A percentile compares a stretch with the other conserved stretches of the same genome.
phyloP scores from a whole-genome alignment of 2,888 invertebrate species.

The Rhyacophila evoluta region DNA sequence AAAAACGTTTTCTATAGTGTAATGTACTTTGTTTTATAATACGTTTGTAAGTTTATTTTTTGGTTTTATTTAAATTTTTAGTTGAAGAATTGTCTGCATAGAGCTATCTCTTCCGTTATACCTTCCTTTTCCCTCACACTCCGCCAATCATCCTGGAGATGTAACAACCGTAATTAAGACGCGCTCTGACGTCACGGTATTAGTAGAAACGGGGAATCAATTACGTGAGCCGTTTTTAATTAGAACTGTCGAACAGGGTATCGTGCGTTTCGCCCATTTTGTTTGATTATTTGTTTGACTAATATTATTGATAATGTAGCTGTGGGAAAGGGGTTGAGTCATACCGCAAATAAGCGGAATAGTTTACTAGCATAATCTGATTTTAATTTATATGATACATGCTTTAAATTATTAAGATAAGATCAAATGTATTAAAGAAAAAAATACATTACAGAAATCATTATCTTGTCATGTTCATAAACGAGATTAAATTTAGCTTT shows the following conservation, averaged over 20 bases:
- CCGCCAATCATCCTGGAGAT: not conserved
- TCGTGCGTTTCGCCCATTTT: not conserved
- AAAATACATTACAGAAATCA: too few species aligned
- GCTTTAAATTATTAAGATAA: too few species aligned
- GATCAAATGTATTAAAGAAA: too few species aligned
- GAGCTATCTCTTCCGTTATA: not conserved
- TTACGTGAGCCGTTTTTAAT: conserved; percentile 47
- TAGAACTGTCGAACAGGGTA: conserved; percentile 31
- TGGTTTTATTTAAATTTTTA: not conserved
- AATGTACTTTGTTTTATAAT: too few species aligned
- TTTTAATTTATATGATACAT: too few species aligned
- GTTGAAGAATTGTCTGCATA: not conserved
- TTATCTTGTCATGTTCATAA: too few species aligned
- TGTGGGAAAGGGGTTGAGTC: too few species aligned
- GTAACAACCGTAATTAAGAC: conserved; percentile 43
- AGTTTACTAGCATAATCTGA: too few species aligned
- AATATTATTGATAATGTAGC: not conserved
- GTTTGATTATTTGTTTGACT: not conserved
- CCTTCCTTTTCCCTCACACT: conserved; percentile 28
- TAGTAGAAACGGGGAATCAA: conserved; percentile 45
- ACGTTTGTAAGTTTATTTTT: too few species aligned
- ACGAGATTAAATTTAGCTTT: too few species aligned
- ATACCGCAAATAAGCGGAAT: too few species aligned
- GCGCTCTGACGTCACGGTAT: conserved; percentile 42
- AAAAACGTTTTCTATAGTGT: too few species aligned